Percentiles rank a stretch among this genome's conserved stretches.
These are phyloP conservation scores for Plutomurus gul DNA, from an alignment of 1,140 invertebrate species.

Conservation along the genomic window DNA sequence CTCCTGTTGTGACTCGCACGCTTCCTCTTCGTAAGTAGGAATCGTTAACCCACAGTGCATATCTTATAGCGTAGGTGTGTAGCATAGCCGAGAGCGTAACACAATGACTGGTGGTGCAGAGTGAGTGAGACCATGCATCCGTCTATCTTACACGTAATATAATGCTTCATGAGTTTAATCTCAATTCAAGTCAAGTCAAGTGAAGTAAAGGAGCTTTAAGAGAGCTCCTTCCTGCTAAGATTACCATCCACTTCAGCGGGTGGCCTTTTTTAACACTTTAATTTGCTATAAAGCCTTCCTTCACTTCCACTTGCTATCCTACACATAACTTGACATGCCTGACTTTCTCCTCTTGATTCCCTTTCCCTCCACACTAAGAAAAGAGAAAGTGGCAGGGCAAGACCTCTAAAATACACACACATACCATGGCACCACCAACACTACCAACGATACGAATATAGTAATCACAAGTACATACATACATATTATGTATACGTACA, in stretches of 20 bases:
- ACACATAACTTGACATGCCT: neutral
- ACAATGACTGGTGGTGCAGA: no score
- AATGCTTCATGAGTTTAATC: neutral
- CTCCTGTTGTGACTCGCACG: neutral
- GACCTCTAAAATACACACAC: no score
- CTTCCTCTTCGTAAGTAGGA: no score
- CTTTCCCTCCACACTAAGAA: neutral
- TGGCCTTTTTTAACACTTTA: constrained; percentile 27
- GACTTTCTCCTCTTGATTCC: neutral
- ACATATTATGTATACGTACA: neutral
- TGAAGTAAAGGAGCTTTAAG: neutral
- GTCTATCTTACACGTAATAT: neutral
- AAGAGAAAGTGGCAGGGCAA: no score
- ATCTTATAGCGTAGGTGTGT: no score
- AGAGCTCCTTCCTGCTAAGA: constrained; percentile 1
- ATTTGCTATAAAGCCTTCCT: constrained; percentile 4
- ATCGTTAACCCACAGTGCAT: no score
- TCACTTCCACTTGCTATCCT: neutral
- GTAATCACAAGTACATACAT: no score
- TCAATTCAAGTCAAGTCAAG: neutral
- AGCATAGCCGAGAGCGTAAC: no score
- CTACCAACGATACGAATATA: no score
- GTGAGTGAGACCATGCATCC: neutral
- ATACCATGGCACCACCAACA: no score
- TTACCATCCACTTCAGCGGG: constrained; percentile 19